Evolutionary conservation across 2,888 invertebrate genomes (phyloP).

Genomic region (Tetragonisca angustula): DNA sequence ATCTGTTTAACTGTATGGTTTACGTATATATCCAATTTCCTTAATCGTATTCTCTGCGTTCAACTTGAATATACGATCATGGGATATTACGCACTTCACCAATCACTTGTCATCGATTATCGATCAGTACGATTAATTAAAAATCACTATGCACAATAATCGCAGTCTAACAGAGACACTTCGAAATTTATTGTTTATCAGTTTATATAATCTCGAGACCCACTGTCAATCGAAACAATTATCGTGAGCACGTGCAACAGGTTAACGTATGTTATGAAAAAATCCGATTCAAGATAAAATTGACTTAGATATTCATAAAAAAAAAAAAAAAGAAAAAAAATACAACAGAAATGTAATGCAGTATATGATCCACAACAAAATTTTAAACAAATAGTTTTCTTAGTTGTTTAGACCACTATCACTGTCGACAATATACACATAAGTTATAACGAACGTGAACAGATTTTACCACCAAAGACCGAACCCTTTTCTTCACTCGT

Average conservation of each 20-base stretch:
- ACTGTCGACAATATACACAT: conserved; percentile 14
- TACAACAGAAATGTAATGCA: neutral
- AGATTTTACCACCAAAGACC: neutral
- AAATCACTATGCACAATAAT: conserved; percentile 6
- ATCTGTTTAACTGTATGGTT: conserved; percentile 7
- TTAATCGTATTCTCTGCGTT: neutral
- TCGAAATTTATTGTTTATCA: neutral
- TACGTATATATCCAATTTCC: neutral
- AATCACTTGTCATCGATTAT: conserved; percentile 43
- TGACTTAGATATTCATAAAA: neutral
- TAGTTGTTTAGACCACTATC: conserved; percentile 37
- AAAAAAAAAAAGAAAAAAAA: neutral
- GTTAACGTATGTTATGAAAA: conserved; percentile 55
- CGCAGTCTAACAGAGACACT: neutral
- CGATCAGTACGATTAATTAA: conserved; percentile 33
- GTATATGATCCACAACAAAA: conserved; percentile 9
- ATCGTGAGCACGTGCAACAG: conserved; percentile 39
- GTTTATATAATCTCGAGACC: neutral
- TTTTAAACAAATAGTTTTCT: conserved; percentile 19
- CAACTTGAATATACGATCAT: conserved; percentile 25
- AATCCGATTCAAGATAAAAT: neutral
- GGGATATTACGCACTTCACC: conserved; percentile 42
- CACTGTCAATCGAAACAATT: neutral
- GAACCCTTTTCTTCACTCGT: neutral
- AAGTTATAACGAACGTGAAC: neutral